Base-by-base conservation (phyloP, 2,888 invertebrate species). In the Autographa pulchrina region DNA sequence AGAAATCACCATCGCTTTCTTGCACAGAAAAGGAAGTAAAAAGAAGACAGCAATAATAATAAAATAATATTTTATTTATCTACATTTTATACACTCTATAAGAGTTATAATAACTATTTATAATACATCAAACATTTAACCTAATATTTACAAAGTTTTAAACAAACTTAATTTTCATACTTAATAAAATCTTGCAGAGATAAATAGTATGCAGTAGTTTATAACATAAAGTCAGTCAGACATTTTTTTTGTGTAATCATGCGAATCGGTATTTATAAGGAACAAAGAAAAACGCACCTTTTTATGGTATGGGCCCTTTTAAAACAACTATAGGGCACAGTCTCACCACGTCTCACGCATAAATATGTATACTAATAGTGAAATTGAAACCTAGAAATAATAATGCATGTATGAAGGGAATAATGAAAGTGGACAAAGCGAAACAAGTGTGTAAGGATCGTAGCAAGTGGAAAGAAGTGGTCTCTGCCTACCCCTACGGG, bases 41-140 rank as follows among this genome's bases (percentile, higher is more conserved):
- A 48, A 0, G 6, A n/a, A 48, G n/a, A 48, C 48, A n/a, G n/a
- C 48, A 48, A 48, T n/a, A 48, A 0, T 48, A 48, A 48, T 48
- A 48, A 48, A 48, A 48, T 48, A n/a, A 48, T 48, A 48, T n/a
- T 48, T 48, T 48, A 48, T 48, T 48, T 48, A 48, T 48, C 48
- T 48, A 48, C 48, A 48, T 6, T 48, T n/a, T n/a, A 48, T n/a
- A 7, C 3, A 7, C 48, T n/a, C 5, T n/a, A 8, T 6, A 48
- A 48, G n/a, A 48, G n/a, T 48, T n/a, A 48, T n/a, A 48, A n/a
- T 48, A 48, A n/a, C n/a, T n/a, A n/a, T 48, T 48, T n/a, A 48
- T n/a, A 48, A 48, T 48, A n/a, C 1, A 48, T n/a, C 48, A 6
- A n/a, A 48, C 16, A 16, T n/a, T 48, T n/a, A 48, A n/a, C n/a